Base-by-base conservation (phyloP, 2,888 invertebrate genomes). In the Agapostemon virescens region DNA sequence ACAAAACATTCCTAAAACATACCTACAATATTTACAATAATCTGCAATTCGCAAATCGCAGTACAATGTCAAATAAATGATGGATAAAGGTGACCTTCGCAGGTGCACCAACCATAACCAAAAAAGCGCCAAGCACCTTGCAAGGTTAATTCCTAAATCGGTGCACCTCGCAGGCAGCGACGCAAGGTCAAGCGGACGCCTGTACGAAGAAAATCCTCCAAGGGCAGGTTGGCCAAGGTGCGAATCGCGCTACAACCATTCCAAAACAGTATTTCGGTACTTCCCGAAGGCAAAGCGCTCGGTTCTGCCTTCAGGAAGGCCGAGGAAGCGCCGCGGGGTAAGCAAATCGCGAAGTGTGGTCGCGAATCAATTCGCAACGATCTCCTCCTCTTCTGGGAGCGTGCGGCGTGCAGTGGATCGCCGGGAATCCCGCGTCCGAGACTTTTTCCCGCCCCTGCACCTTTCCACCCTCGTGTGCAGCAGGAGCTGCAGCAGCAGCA, bases 391-490 rank as follows among this genome's bases (percentile, higher is more conserved):
- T 3, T 3, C 11, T 49, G 49, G 3, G 49, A 49, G 49, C 49
- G 11, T 49, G n/a, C n/a, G 38, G 30, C 67, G 30, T 42, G 20
- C 64, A 69, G 74, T 85, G 69, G 75, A 76, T 5, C 7, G 66
- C 73, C 58, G 9, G 7, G 49, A 66, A 81, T 55, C 82, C 38
- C 74, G 67, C 42, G 74, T 83, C 79, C 81, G 78, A 74, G 73
- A 77, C 74, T 63, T 78, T 86, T 87, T 79, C 73, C 77, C 79
- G 76, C 78, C 79, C 86, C 82, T 69, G 72, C 64, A 75, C 69
- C 68, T 75, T 78, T 75, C 81, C 66, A 86, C 81, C 87, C 80
- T 82, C 75, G 71, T 67, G 75, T 69, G 73, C 74, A 77, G 74
- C 70, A 71, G 36, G 23, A 23, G 45, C 33, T 2, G 33, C 33